Evolutionary conservation across 2,113 vertebrate species (phyloP).

Genomic region (Philantomba maxwellii): DNA sequence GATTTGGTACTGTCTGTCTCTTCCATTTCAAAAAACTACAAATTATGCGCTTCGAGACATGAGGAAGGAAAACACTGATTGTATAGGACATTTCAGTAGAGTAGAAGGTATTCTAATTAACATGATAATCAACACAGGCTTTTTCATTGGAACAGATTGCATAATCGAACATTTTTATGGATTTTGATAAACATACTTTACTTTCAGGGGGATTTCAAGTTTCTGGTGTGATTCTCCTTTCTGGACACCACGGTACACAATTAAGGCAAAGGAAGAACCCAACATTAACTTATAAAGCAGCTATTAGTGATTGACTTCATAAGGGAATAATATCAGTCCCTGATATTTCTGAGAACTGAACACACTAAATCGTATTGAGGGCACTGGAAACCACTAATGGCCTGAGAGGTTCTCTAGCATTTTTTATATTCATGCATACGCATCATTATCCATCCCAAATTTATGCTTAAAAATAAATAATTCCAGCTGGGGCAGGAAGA

Average conservation of each 20-base stretch:
- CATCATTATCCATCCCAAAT: neutral
- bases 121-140: slow-evolving; percentile 45
- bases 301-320: neutral
- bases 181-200: slow-evolving; percentile 63
- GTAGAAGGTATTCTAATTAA: slow-evolving; percentile 56
- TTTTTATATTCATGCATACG: neutral
- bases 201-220: slow-evolving; percentile 15
- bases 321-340: neutral
- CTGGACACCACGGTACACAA: neutral
- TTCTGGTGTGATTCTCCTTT: neutral
- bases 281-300: slow-evolving; percentile 43
- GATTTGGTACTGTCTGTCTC: slow-evolving; percentile 48
- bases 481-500: neutral
- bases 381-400: neutral
- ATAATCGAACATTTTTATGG: slow-evolving; percentile 48
- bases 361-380: neutral
- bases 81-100: slow-evolving; percentile 21
- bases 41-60: slow-evolving; percentile 48
- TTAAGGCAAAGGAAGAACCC: neutral
- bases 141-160: slow-evolving; percentile 41
- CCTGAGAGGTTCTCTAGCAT: neutral
- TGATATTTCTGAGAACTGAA: neutral
- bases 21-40: slow-evolving; percentile 39
- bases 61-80: slow-evolving; percentile 50
- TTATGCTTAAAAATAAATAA: slow-evolving; percentile 21